Evolutionary conservation across 1,140 invertebrate species (phyloP), one percentile per base, ranked within the genome.

Genomic region (Oscheius sp.): DNA sequence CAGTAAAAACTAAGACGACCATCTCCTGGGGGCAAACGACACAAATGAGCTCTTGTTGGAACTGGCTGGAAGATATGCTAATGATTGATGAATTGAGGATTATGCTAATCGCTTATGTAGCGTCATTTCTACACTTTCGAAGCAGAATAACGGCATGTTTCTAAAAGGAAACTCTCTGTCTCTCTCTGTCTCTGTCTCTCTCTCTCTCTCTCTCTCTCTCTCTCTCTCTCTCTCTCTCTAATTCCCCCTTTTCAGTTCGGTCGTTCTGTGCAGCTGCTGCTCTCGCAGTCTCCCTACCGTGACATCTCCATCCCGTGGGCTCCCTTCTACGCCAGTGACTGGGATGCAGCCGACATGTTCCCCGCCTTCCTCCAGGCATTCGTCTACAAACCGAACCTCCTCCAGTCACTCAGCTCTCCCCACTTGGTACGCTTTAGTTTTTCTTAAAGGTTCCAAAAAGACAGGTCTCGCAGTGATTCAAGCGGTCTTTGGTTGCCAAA

Each of bases 161-260:
- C 2, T 7, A 28, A n/a, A 1, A 15, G 29, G 4, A 46, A 52
- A 67, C 18, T 26, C 67, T n/a, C 15, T 20, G 35, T 34, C 38
- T 67, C 28, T n/a, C n/a, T n/a, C n/a, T n/a, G n/a, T n/a, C n/a
- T n/a, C n/a, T n/a, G n/a, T n/a, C n/a, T n/a, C n/a, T n/a, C n/a
- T n/a, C n/a, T n/a, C n/a, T n/a, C n/a, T n/a, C n/a, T n/a, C n/a
- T n/a, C n/a, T 4, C 7, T 10, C 28, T 67, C 34, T 7, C 4
- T 61, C 3, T 15, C 32, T 26, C 49, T 3, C 23, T 23, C 26
- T 23, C 45, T 77, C n/a, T n/a, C n/a, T n/a, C n/a, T n/a, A n/a
- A n/a, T n/a, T n/a, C n/a, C n/a, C n/a, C n/a, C n/a, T n/a, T n/a
- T 84, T 74, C 68, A 82, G 80, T 71, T 84, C 28, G 82, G 82